These are phyloP conservation scores for Meleagris gallopavo DNA, from an alignment of 2,113 vertebrate species.

Conservation along the genomic window DNA sequence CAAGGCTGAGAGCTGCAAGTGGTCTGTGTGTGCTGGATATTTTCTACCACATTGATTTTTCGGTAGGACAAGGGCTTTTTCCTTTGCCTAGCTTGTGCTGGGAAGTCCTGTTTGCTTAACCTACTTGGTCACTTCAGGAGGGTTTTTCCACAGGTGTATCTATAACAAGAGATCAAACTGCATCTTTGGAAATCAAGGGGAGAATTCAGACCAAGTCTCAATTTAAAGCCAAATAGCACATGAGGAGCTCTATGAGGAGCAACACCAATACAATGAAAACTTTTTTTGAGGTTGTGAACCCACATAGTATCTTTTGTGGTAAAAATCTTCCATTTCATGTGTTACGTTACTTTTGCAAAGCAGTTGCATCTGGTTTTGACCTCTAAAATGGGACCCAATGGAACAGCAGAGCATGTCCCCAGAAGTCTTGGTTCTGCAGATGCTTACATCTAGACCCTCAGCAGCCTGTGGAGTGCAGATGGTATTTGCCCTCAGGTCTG, in stretches of 20 bases:
- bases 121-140: background rate
- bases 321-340: background rate
- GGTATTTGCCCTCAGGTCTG: background rate
- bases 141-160: background rate
- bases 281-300: background rate
- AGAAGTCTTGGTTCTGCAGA: background rate
- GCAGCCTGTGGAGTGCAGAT: background rate
- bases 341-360: background rate
- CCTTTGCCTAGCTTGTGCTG: background rate
- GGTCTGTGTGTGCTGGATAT: background rate
- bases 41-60: background rate
- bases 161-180: background rate
- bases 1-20: background rate
- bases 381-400: background rate
- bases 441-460: background rate
- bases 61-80: background rate
- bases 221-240: background rate
- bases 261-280: background rate
- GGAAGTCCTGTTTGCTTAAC: background rate
- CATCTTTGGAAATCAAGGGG: background rate
- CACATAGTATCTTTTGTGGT: background rate
- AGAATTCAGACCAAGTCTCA: background rate
- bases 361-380: fast-evolving
- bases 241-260: background rate
- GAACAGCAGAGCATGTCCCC: background rate